phyloP scores from a whole-genome alignment of 2,797 vertebrate genomes.

The Mycteria americana region DNA sequence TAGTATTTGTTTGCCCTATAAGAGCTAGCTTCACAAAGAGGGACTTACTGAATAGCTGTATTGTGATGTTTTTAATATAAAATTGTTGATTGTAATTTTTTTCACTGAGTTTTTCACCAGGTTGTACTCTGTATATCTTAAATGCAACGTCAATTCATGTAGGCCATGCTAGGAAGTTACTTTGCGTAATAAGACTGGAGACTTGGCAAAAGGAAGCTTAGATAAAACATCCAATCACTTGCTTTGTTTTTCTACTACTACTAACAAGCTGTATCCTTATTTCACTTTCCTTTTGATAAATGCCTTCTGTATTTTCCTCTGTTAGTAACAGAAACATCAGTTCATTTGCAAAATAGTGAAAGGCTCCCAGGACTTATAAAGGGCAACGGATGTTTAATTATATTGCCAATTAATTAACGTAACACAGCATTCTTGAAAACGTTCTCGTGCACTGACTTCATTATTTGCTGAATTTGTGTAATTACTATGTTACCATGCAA shows the following conservation, averaged over 20 bases:
- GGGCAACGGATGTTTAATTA: background rate
- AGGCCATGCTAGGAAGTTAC: background rate
- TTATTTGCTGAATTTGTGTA: background rate
- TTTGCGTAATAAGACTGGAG: background rate
- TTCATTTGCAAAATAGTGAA: background rate
- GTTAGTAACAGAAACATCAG: background rate
- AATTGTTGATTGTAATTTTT: background rate
- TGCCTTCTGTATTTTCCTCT: background rate
- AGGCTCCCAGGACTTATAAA: background rate
- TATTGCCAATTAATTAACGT: background rate
- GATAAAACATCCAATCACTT: background rate
- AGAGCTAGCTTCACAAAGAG: background rate
- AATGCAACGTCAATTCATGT: background rate
- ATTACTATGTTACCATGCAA: background rate
- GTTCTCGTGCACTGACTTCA: accelerated
- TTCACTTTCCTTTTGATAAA: background rate
- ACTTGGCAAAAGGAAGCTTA: background rate
- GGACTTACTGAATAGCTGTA: background rate
- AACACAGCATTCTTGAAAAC: background rate
- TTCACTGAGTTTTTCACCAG: background rate
- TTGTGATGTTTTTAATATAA: background rate
- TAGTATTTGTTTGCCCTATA: accelerated
- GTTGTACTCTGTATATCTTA: background rate
- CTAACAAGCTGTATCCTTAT: background rate
- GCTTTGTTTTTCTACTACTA: background rate